Conservation (phyloP, 2,888 invertebrate genomes). For the Silvanus unidentatus region DNA sequence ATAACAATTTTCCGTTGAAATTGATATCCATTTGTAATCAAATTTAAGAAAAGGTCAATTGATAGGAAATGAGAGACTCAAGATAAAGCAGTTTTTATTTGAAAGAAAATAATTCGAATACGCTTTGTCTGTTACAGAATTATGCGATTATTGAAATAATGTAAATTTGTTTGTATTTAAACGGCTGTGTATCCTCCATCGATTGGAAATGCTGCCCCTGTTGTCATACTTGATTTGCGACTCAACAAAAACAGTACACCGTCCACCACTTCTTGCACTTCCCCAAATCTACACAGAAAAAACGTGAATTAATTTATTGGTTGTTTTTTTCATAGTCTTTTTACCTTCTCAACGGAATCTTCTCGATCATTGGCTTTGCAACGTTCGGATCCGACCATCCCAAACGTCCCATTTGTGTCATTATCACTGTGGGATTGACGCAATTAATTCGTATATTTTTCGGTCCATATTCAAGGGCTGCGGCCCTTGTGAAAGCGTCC, state of each 20-base stretch:
- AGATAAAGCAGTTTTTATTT: too few relatives aligned
- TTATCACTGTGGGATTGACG: conserved; percentile 92
- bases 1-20: conserved; percentile 38
- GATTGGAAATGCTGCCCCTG: conserved; percentile 69
- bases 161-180: conserved; percentile 11
- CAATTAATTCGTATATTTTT: conserved; percentile 80
- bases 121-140: too few relatives aligned
- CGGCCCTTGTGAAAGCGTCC: conserved; percentile 73
- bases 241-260: conserved; percentile 74
- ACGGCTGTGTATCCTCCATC: conserved; percentile 63
- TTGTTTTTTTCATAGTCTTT: too few relatives aligned
- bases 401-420: conserved; percentile 83
- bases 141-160: too few relatives aligned
- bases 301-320: too few relatives aligned
- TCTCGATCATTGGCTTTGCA: conserved; percentile 63
- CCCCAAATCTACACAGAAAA: conserved; percentile 52
- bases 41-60: conserved; percentile 3
- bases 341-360: conserved; percentile 80
- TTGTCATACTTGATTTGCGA: conserved; percentile 74
- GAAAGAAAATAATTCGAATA: too few relatives aligned
- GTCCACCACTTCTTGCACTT: conserved; percentile 76
- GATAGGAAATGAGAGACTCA: too few relatives aligned
- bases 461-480: conserved; percentile 82
- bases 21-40: conserved; percentile 16
- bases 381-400: conserved; percentile 77